Percentiles rank a stretch among this genome's conserved stretches.
Evolutionary conservation across 2,888 invertebrate species (phyloP).

Genomic region (Drosophila paramelanica): DNA sequence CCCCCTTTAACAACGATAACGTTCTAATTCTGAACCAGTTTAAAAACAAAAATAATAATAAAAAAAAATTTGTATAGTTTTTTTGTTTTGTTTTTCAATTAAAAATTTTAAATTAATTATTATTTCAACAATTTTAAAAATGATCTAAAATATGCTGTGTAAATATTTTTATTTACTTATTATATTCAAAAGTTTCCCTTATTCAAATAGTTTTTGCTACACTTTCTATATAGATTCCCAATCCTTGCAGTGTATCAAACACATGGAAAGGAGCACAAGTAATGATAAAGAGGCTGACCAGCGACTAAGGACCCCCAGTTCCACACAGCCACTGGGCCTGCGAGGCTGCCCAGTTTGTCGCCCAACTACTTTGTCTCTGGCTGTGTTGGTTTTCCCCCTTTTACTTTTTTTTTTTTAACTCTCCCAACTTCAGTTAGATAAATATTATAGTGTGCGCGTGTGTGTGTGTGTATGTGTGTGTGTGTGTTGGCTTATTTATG

Average conservation of each 20-base stretch:
- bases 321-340: too few species aligned
- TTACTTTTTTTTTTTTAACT: slow-evolving; percentile 5
- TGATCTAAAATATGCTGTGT: too few species aligned
- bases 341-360: slow-evolving; percentile 32
- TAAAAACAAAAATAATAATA: too few species aligned
- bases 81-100: too few species aligned
- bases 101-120: too few species aligned
- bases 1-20: slow-evolving; percentile 1
- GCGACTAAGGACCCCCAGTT: slow-evolving; percentile 14
- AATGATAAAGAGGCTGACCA: slow-evolving; percentile 28
- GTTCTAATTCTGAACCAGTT: background rate
- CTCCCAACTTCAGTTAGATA: slow-evolving; percentile 34
- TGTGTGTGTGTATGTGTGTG: slow-evolving; percentile 19
- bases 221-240: background rate
- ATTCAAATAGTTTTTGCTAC: too few species aligned
- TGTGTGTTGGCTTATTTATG: slow-evolving; percentile 68
- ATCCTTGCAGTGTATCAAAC: slow-evolving; percentile 37
- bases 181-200: too few species aligned
- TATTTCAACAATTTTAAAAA: too few species aligned
- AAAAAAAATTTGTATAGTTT: too few species aligned
- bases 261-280: slow-evolving; percentile 25
- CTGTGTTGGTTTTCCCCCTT: slow-evolving; percentile 19
- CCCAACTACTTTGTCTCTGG: slow-evolving; percentile 58
- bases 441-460: slow-evolving; percentile 30
- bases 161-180: too few species aligned